These are phyloP conservation scores for Danio aesculapii DNA, from an alignment of 2,797 vertebrate species.

Conservation along the genomic window DNA sequence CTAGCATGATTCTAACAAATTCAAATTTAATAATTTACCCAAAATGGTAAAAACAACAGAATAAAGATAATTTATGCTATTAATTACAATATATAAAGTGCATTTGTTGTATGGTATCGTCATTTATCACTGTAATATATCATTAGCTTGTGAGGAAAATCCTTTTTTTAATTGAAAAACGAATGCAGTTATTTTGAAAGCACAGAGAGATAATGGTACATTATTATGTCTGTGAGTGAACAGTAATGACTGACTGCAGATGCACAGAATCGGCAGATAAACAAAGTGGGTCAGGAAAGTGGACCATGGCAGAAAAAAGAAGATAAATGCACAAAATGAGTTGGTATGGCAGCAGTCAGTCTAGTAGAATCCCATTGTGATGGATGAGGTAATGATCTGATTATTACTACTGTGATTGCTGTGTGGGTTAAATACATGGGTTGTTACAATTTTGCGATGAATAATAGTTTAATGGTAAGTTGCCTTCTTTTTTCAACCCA, in stretches of 20 bases:
- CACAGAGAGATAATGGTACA: neutral
- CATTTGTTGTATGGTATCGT: no score
- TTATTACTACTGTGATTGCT: neutral
- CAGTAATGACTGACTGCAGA: slow-evolving; percentile 8
- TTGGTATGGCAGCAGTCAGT: no score
- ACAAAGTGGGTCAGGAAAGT: slow-evolving; percentile 22
- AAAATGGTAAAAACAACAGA: neutral
- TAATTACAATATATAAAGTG: neutral
- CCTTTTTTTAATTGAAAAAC: no score
- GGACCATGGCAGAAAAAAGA: neutral
- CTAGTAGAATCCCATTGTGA: neutral
- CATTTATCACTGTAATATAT: no score
- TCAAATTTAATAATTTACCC: no score
- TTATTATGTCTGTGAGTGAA: neutral
- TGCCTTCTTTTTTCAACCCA: neutral
- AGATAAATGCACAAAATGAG: neutral
- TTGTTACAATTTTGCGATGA: neutral
- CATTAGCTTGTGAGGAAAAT: no score
- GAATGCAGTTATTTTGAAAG: neutral
- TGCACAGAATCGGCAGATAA: slow-evolving; percentile 9
- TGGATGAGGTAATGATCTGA: neutral
- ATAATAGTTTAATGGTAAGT: neutral
- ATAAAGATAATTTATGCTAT: neutral
- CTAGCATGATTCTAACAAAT: no score
- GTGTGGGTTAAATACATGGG: neutral